Evolutionary conservation across 2,888 invertebrate genomes (phyloP), one percentile per base, ranked within the genome.

Genomic region (Cryptocephalus moraei): DNA sequence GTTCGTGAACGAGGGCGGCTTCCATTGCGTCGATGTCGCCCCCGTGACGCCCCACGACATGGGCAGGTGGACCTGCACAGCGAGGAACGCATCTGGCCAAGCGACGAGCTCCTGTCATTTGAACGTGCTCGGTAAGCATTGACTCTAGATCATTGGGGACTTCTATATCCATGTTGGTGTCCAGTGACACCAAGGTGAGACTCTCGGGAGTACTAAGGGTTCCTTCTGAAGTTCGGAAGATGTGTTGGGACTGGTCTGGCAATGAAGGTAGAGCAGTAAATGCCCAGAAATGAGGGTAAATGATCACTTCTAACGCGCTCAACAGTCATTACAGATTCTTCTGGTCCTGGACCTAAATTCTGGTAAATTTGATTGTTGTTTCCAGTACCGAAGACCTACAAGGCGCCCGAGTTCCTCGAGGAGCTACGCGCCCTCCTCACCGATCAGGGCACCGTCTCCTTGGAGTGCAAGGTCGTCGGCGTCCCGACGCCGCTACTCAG

Each of bases 401-500:
- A 89, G 64, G 76, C 83, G 11, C 92, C 92, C 0, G 86, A 89
- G 67, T 92, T 93, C 66, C 80, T 91, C 36, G 87, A 90, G 66
- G 87, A 87, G 60, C 75, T 93, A 10, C 79, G 83, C 32, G 89
- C 91, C 1, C 75, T 90, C 49, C 77, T 91, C 32, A 91, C 91
- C 0, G 87, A 89, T 64, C 86, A 87, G 58, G 92, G 92, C 39
- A 89, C 89, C 0, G 93, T 93, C 9, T 88, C 90, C 0, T 73
- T 94, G 53, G 91, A 91, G 69, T 93, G 93, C 68, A 92, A 92
- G 68, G 91, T 91, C 13, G 82, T 91, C 44, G 91, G 91, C 11
- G 86, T 90, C n/a, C 91, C 92, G 1, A 89, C 90, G 0, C 82
- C 82, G 0, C 67, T 75, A 11, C 62, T 81, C 39, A 73, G 75